Percentiles rank a stretch among this genome's conserved stretches.
Conservation (phyloP, 2,797 vertebrate genomes). For the Spinus pinus region DNA sequence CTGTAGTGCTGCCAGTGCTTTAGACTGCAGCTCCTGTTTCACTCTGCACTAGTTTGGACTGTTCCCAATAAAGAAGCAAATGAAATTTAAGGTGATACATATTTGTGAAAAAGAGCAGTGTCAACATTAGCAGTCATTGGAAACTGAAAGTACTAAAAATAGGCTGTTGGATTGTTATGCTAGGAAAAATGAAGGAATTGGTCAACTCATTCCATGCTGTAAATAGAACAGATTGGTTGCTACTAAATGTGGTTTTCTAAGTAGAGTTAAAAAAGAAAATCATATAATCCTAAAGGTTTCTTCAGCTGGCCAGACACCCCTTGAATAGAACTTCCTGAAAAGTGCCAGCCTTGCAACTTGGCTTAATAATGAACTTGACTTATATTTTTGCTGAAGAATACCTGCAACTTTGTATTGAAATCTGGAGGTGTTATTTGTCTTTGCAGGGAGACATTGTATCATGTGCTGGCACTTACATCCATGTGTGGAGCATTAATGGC, state of each 20-base stretch:
- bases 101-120: background rate
- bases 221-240: background rate
- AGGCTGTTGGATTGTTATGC: background rate
- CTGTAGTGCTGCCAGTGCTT: background rate
- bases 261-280: background rate
- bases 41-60: background rate
- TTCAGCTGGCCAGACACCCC: background rate
- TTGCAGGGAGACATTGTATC: slow-evolving; percentile 93
- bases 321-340: background rate
- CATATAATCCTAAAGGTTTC: fast-evolving
- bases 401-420: background rate
- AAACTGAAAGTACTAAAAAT: background rate
- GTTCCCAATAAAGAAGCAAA: background rate
- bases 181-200: background rate
- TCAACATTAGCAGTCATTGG: background rate
- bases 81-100: background rate
- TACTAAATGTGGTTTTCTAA: background rate
- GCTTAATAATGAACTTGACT: background rate
- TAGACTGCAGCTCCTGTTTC: background rate
- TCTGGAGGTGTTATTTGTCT: background rate
- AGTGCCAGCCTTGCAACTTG: background rate
- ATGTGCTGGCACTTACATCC: slow-evolving; percentile 92
- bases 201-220: background rate
- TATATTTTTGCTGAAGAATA: background rate
- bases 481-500: slow-evolving; percentile 98